phyloP scores from a whole-genome alignment of 1,140 invertebrate species.

The Patella vulgata region DNA sequence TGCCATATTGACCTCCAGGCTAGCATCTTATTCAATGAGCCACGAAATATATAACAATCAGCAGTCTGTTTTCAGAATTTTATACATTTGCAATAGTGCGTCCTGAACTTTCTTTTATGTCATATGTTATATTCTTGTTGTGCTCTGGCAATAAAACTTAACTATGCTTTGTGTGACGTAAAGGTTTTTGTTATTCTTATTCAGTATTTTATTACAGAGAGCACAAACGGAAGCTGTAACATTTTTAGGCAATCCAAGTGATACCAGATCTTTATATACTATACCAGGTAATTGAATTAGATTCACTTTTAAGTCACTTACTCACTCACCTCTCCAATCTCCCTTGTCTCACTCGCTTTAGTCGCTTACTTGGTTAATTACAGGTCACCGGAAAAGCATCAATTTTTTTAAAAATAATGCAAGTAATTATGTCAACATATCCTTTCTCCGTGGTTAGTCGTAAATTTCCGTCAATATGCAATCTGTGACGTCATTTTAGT shows the following conservation, averaged over 20 bases:
- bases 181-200: neutral
- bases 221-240: conserved; percentile 97
- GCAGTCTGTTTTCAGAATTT: neutral
- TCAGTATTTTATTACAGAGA: conserved; percentile 72
- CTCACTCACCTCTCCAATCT: no score
- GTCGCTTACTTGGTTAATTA: no score
- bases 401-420: no score
- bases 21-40: no score
- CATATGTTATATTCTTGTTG: neutral
- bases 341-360: no score
- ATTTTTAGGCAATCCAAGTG: conserved; percentile 96
- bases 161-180: neutral
- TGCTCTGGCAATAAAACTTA: neutral
- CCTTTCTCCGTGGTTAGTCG: no score
- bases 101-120: neutral
- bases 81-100: neutral
- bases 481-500: no score
- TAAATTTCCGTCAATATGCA: no score
- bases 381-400: no score
- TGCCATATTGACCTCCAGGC: no score
- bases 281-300: conserved; percentile 79
- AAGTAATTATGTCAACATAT: no score
- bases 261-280: conserved; percentile 86
- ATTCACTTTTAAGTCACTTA: no score
- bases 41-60: neutral